phyloP scores from a whole-genome alignment of 2,888 invertebrate species.

The Dasysyrphus tricinctus region DNA sequence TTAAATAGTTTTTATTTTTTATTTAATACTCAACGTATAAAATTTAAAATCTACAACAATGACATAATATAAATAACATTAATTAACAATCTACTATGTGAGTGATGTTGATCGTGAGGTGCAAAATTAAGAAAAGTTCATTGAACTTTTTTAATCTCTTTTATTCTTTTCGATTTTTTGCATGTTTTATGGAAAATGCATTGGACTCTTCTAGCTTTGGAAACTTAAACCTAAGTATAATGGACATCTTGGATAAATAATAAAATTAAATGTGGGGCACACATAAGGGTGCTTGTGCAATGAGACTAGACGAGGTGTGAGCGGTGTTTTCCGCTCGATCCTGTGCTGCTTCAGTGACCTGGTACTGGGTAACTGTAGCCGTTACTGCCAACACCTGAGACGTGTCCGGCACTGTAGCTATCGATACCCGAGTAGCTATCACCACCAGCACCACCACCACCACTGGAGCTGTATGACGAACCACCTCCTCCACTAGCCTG shows the following conservation, averaged over 20 bases:
- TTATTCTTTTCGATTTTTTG: conserved; percentile 5
- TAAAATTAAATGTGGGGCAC: conserved; percentile 57
- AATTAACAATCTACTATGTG: conserved; percentile 52
- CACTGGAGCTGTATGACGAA: conserved; percentile 24
- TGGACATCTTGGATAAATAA: conserved; percentile 70
- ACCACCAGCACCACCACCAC: conserved; percentile 6
- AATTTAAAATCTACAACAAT: conserved; percentile 60
- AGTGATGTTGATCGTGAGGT: conserved; percentile 39
- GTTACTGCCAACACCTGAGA: conserved; percentile 78
- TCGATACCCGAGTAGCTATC: conserved; percentile 80
- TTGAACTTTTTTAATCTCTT: conserved; percentile 1
- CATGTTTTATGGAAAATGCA: conserved; percentile 43
- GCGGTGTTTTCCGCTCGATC: conserved; percentile 42
- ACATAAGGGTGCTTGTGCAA: conserved; percentile 54
- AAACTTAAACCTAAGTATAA: conserved; percentile 48
- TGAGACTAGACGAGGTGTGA: conserved; percentile 73
- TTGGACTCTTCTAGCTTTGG: conserved; percentile 65
- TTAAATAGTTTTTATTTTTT: conserved; percentile 43
- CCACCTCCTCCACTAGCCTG: conserved; percentile 55
- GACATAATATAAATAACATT: conserved; percentile 65
- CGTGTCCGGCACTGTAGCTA: conserved; percentile 80
- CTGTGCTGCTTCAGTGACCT: conserved; percentile 73
- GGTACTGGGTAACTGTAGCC: conserved; percentile 79
- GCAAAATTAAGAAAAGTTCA: conserved; percentile 10
- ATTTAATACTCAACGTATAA: conserved; percentile 42